Base-by-base conservation (phyloP, 2,113 vertebrate genomes). In the Planiliza haematocheilus region DNA sequence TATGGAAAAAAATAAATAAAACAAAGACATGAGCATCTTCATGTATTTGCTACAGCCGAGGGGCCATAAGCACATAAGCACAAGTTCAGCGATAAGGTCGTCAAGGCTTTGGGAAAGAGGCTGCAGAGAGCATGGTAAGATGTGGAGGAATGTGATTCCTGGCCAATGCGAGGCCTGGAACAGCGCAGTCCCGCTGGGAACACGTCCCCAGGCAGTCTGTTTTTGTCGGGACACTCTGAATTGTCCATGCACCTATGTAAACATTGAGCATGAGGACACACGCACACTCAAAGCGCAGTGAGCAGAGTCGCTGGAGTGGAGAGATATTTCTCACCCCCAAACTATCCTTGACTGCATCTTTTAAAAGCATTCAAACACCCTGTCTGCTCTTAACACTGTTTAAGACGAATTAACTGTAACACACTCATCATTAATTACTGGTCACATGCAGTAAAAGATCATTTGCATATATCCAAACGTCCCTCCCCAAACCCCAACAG, bases 171-270 rank as follows among this genome's bases (percentile, higher is more conserved):
- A 82, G 90, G 88, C 87, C 88, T 50, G 56, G 81, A 86, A 91
- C 91, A 86, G 82, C 46, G 74, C 49, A 16, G 79, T 86, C 92
- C 92, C 75, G 82, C 92, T 86, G 91, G 69, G 94, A 70, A 88
- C 56, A 59, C 55, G 90, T 94, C 93, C 93, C 92, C 93, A 93
- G 94, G 93, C 90, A 91, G 92, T 91, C 92, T 93, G 93, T 95
- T 94, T 94, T 93, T 92, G 91, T 93, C 90, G 78, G 85, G 86
- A 90, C 90, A 89, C 82, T 91, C 86, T 85, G 88, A 93, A 89
- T 89, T 76, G 89, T 93, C 92, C 83, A 82, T 86, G 92, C 93
- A 94, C 94, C 94, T 94, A 94, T 89, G 91, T 94, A 93, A 94
- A 95, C 94, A 95, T 72, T 69, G 83, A 88, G 73, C 73, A 81